phyloP scores from a whole-genome alignment of 2,113 vertebrate genomes.

The Acanthochromis polyacanthus region DNA sequence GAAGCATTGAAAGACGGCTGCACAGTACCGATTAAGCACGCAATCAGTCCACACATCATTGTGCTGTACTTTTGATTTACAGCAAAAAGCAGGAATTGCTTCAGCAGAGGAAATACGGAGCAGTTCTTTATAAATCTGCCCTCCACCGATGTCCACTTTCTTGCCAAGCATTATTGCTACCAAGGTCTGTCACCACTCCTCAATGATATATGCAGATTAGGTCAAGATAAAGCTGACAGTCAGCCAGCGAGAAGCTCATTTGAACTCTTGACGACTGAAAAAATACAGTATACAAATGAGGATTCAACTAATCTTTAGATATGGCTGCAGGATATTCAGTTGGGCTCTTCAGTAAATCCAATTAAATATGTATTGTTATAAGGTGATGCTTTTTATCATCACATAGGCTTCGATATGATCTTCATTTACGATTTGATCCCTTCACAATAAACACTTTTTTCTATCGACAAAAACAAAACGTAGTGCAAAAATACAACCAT shows the following conservation, averaged over 20 bases:
- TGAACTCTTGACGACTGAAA: constrained; percentile 16
- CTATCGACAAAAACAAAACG: constrained; percentile 52
- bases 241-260: background rate
- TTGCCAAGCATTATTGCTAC: constrained; percentile 66
- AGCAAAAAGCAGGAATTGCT: constrained; percentile 16
- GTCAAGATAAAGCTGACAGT: constrained; percentile 16
- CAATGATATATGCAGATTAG: constrained; percentile 2
- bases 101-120: constrained; percentile 33
- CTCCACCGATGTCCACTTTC: constrained; percentile 49
- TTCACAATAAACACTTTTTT: constrained; percentile 49
- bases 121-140: constrained; percentile 25
- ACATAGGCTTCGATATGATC: constrained; percentile 23
- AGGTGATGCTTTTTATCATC: constrained; percentile 7
- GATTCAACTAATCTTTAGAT: constrained; percentile 18
- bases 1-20: constrained; percentile 9
- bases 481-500: constrained; percentile 78
- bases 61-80: background rate
- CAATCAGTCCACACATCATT: constrained; percentile 14
- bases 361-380: constrained; percentile 21
- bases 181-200: constrained; percentile 29
- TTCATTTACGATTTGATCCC: constrained; percentile 60
- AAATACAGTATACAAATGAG: constrained; percentile 28
- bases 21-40: constrained; percentile 25
- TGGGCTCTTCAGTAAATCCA: constrained; percentile 7
- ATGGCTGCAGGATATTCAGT: constrained; percentile 16